Base-by-base conservation (phyloP, 2,797 vertebrate genomes). In the Serranus cabrilla region DNA sequence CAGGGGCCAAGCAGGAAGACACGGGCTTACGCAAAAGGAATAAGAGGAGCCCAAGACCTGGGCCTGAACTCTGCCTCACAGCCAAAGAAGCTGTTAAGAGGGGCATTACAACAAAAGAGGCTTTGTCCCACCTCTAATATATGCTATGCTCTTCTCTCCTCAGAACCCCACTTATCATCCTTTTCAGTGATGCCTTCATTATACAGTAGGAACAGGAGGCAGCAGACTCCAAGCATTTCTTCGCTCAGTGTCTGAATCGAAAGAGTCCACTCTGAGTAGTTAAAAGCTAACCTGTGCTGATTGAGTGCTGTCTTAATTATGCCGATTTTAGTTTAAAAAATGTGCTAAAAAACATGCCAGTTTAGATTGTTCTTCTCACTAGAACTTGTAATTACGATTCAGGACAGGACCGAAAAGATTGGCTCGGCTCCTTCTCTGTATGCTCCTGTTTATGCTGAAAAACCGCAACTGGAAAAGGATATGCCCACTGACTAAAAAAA, bases 61-160 rank as follows among this genome's bases (percentile, higher is more conserved):
- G 71, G 77, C 71, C 78, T 93, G 92, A 93, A 93, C 92, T 89
- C 83, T 92, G 85, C 81, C 67, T 91, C 83, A 52, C 75, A 90
- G 87, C 87, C 81, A 89, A 80, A 82, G 83, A 87, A 62, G 76
- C 88, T 82, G 87, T 85, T 91, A 88, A 89, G 87, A 90, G 83
- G 85, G 81, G 59, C 92, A 87, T 89, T 89, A 89, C 84, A 74
- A 94, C 89, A 95, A 89, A 79, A 82, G 85, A 86, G 82, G 83
- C 91, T 91, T 93, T 93, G 86, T 92, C 87, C 84, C 72, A 81
- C 75, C 76, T 91, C 84, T 87, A 87, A 90, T 91, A 90, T 86
- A 91, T 85, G 84, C 87, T 65, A 45, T 79, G 72, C 62, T 85
- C 77, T 60, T 82, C 78, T 81, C 58, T 70, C 59, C 63, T 86